These are phyloP conservation scores for Atrina japonica DNA, from an alignment of 2,888 invertebrate species.

Conservation along the genomic window DNA sequence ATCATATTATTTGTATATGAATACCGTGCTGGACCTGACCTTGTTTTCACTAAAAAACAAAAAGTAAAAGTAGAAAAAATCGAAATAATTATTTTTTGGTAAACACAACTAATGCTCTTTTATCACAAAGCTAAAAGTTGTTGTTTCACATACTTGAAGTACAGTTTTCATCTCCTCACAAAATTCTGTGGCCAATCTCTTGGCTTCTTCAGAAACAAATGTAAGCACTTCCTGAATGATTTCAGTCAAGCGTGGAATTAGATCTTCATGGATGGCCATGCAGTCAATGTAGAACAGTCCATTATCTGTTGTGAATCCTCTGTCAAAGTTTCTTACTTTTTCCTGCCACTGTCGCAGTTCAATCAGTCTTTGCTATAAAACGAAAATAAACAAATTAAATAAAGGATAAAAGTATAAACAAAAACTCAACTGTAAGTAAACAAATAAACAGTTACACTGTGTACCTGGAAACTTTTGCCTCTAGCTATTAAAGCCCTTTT, in stretches of 20 bases:
- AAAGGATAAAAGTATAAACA: not conserved
- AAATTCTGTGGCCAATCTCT: slow-evolving; percentile 69
- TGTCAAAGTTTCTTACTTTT: slow-evolving; percentile 76
- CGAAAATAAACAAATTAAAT: no score
- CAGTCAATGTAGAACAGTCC: slow-evolving; percentile 77
- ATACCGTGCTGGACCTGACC: no score
- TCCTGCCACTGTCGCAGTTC: slow-evolving; percentile 78
- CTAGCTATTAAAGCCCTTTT: no score
- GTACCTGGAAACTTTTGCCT: no score
- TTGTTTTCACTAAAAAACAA: no score
- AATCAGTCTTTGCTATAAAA: slow-evolving; percentile 77
- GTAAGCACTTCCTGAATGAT: slow-evolving; percentile 75
- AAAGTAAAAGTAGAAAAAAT: no score
- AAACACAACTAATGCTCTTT: no score
- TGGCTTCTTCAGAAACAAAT: slow-evolving; percentile 76
- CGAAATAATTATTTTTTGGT: no score
- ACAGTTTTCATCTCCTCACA: slow-evolving; percentile 71
- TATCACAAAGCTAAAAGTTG: no score
- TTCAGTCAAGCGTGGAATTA: slow-evolving; percentile 74
- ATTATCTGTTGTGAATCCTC: slow-evolving; percentile 73
- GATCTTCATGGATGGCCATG: slow-evolving; percentile 70
- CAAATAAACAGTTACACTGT: not conserved
- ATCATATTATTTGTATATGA: no score
- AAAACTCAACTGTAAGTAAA: not conserved
- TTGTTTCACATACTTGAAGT: slow-evolving; percentile 66